Conservation (phyloP, 2,888 invertebrate species). For the Seira musarum region DNA sequence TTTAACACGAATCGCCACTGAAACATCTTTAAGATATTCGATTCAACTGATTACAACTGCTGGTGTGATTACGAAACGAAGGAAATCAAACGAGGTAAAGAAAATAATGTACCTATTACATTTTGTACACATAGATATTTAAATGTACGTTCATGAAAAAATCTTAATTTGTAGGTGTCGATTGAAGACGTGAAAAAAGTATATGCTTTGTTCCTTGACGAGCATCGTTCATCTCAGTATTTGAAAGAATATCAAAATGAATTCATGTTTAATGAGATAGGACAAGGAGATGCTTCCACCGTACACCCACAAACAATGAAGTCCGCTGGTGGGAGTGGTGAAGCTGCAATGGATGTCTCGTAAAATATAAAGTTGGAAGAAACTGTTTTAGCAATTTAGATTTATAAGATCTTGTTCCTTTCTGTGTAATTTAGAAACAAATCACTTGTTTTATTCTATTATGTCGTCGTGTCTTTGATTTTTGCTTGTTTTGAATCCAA, state of each 20-base stretch:
- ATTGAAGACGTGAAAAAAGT: constrained; percentile 96
- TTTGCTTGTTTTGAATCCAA: no score
- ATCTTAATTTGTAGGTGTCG: constrained; percentile 75
- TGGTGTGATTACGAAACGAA: constrained; percentile 90
- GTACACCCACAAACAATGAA: constrained; percentile 7
- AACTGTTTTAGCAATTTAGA: no score
- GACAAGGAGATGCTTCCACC: constrained; percentile 50
- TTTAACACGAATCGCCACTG: constrained; percentile 91
- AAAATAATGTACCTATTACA: no score
- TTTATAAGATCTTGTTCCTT: no score
- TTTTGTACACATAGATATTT: constrained; percentile 7
- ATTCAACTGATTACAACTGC: constrained; percentile 98
- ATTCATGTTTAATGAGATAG: constrained; percentile 84
- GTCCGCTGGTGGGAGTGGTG: background rate
- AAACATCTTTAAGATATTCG: constrained; percentile 95
- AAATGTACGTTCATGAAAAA: no score
- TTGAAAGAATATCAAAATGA: constrained; percentile 96
- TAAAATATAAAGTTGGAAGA: constrained; percentile 16
- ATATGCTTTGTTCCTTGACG: constrained; percentile 95
- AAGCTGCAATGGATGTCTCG: constrained; percentile 37
- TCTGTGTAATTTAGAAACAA: no score
- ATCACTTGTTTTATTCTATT: no score
- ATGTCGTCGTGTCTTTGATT: no score
- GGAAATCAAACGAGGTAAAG: constrained; percentile 90
- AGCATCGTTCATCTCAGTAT: constrained; percentile 93